Conservation (phyloP, 2,113 vertebrate genomes). For the Tachuris rubrigastra region DNA sequence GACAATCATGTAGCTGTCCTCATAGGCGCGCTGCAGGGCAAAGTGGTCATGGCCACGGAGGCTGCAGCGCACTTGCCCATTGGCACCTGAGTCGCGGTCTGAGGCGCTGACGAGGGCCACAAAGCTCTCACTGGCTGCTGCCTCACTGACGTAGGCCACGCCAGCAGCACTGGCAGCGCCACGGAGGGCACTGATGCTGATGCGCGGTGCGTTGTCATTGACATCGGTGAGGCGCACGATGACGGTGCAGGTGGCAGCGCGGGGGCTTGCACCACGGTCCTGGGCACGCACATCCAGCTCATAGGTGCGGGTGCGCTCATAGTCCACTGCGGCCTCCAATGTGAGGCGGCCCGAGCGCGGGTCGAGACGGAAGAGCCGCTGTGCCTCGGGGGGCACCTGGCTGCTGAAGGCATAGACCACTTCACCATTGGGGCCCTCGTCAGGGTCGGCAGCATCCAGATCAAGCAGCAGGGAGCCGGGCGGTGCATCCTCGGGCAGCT, state of each 20-base stretch:
- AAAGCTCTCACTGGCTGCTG: slow-evolving; percentile 86
- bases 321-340: slow-evolving; percentile 84
- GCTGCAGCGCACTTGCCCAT: slow-evolving; percentile 90
- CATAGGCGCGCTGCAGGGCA: slow-evolving; percentile 87
- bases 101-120: slow-evolving; percentile 93
- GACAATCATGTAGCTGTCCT: slow-evolving; percentile 92
- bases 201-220: slow-evolving; percentile 91
- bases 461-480: slow-evolving; percentile 85
- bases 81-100: slow-evolving; percentile 88
- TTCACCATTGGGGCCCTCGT: slow-evolving; percentile 90
- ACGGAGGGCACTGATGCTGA: slow-evolving; percentile 89
- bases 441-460: slow-evolving; percentile 85
- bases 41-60: slow-evolving; percentile 91
- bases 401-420: slow-evolving; percentile 88
- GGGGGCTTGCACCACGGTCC: slow-evolving; percentile 86
- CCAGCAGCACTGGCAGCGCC: slow-evolving; percentile 53
- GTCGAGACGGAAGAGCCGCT: slow-evolving; percentile 89
- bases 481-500: slow-evolving; percentile 86
- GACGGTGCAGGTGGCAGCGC: slow-evolving; percentile 86
- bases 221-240: slow-evolving; percentile 89
- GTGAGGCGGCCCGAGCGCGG: slow-evolving; percentile 85
- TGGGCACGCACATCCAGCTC: slow-evolving; percentile 91
- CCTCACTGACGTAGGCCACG: slow-evolving; percentile 74
- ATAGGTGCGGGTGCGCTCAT: slow-evolving; percentile 87
- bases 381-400: slow-evolving; percentile 85